A percentile compares a stretch with the other conserved stretches of the same genome.
These are phyloP conservation scores for Petromus typicus DNA, from an alignment of 2,113 vertebrate species.

Conservation along the genomic window DNA sequence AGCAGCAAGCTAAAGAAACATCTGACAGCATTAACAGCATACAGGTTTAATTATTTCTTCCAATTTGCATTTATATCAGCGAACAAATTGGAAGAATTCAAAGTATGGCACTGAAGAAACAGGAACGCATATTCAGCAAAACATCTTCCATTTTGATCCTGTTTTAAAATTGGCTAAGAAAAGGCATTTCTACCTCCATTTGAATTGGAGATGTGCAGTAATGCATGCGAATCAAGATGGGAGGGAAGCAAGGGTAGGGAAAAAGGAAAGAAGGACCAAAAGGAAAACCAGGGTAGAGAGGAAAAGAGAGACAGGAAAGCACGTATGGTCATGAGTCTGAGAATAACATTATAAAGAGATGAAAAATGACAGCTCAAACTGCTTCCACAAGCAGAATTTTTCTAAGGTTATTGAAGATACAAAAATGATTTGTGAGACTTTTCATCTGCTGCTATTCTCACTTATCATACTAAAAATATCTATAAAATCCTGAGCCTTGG, in stretches of 20 bases:
- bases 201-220: constrained; percentile 62
- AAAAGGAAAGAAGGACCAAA: not conserved
- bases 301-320: constrained; percentile 21
- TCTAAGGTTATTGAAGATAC: constrained; percentile 51
- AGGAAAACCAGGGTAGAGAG: not conserved
- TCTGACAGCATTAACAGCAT: constrained; percentile 44
- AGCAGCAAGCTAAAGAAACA: constrained; percentile 52
- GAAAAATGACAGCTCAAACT: constrained; percentile 47
- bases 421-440: constrained; percentile 70
- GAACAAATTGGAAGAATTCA: constrained; percentile 58
- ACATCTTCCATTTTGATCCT: constrained; percentile 38
- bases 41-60: constrained; percentile 62
- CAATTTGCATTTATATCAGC: constrained; percentile 22
- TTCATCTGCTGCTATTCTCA: constrained; percentile 59
- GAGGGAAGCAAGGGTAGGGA: not conserved
- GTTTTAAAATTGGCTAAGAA: constrained; percentile 66
- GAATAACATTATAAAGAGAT: constrained; percentile 23
- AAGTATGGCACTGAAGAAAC: constrained; percentile 75
- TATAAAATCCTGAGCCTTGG: constrained; percentile 65
- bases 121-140: constrained; percentile 44
- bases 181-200: constrained; percentile 54
- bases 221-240: constrained; percentile 27
- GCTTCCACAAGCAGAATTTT: constrained; percentile 58
- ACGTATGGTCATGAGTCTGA: constrained; percentile 16
- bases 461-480: constrained; percentile 63